Percentiles rank a stretch among this genome's conserved stretches.
phyloP scores from a whole-genome alignment of 1,140 invertebrate genomes.

The Drosophila ananassae region DNA sequence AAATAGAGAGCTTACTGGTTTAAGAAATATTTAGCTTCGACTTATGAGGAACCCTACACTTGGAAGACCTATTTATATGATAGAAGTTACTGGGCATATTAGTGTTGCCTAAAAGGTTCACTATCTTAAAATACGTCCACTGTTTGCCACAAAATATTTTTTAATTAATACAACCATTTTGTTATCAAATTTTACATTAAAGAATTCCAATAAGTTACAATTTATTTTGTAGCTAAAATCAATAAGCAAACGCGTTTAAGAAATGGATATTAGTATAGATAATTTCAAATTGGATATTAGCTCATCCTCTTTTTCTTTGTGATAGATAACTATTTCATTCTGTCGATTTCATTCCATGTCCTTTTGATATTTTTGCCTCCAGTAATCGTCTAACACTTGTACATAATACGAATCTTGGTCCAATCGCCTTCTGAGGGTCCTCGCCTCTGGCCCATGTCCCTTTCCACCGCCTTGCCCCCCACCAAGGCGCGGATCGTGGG shows the following conservation, averaged over 20 bases:
- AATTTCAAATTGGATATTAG: too few species aligned
- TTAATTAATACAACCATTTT: neutral
- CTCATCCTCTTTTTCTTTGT: neutral
- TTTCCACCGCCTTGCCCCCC: slow-evolving; percentile 51
- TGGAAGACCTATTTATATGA: neutral
- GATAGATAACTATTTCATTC: too few species aligned
- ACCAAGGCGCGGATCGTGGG: slow-evolving; percentile 64
- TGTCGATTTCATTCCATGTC: too few species aligned
- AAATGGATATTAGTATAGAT: too few species aligned
- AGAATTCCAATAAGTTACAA: too few species aligned
- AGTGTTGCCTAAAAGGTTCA: neutral
- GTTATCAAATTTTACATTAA: neutral
- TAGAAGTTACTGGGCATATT: neutral
- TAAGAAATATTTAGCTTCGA: neutral
- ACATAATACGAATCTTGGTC: slow-evolving; percentile 70
- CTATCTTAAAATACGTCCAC: neutral
- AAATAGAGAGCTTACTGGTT: neutral
- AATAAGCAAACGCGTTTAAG: too few species aligned
- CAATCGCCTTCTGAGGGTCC: slow-evolving; percentile 71
- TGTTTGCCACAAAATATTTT: neutral
- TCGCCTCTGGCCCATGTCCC: slow-evolving; percentile 66
- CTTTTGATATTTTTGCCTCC: neutral
- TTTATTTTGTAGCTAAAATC: too few species aligned
- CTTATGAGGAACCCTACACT: neutral
- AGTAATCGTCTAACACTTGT: slow-evolving; percentile 52